Percentiles rank a stretch among this genome's conserved stretches.
phyloP scores from a whole-genome alignment of 53 echinoderm and acorn worm species.

The Crossaster papposus region DNA sequence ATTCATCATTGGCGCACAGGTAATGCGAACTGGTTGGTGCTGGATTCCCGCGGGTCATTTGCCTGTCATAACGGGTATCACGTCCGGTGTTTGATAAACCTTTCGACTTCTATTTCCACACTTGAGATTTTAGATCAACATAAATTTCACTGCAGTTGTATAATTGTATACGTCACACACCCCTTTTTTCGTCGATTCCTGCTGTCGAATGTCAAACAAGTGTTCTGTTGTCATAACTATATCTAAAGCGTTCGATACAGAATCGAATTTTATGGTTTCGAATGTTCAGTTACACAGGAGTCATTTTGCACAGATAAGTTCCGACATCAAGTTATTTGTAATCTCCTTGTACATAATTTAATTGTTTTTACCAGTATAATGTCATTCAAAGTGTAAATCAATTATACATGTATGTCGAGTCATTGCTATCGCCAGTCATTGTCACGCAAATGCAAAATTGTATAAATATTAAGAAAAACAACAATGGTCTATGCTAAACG shows the following conservation, averaged over 20 bases:
- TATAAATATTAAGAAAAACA: too few relatives aligned
- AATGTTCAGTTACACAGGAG: too few relatives aligned
- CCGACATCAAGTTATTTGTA: too few relatives aligned
- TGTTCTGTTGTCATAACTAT: not conserved
- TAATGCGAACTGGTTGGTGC: too few relatives aligned
- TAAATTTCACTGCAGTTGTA: not conserved
- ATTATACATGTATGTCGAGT: too few relatives aligned
- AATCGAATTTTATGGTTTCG: not conserved
- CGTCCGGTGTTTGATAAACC: conserved; percentile 1
- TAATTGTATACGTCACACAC: not conserved
- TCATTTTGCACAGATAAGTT: too few relatives aligned
- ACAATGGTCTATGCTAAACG: too few relatives aligned
- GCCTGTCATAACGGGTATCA: conserved; percentile 2
- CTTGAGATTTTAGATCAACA: conserved; percentile 17
- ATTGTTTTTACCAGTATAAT: too few relatives aligned
- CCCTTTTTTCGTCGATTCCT: not conserved
- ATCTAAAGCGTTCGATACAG: not conserved
- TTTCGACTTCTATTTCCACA: conserved; percentile 9
- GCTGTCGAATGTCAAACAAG: not conserved
- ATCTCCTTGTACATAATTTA: too few relatives aligned
- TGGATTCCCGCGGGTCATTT: not conserved
- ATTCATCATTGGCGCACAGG: conserved; percentile 13
- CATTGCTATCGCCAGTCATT: too few relatives aligned
- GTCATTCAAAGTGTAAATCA: too few relatives aligned
- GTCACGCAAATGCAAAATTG: too few relatives aligned